Evolutionary conservation across 2,797 vertebrate genomes (phyloP).

Genomic region (Schizopygopsis pylzovi): DNA sequence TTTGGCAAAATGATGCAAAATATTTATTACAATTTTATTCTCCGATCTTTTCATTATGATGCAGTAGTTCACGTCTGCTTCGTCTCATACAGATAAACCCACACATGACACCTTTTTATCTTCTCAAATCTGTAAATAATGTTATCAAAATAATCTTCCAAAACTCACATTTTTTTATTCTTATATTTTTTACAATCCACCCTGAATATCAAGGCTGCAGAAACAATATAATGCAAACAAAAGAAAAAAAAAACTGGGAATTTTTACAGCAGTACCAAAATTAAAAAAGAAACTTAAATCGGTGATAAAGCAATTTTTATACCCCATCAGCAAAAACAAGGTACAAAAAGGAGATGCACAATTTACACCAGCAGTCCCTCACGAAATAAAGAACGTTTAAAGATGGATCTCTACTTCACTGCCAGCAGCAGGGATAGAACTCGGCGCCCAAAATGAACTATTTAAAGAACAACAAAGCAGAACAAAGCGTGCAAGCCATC

Average conservation of each 20-base stretch:
- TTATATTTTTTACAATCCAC: slow-evolving; percentile 72
- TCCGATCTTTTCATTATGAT: slow-evolving; percentile 58
- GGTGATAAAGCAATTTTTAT: slow-evolving; percentile 68
- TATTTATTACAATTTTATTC: slow-evolving; percentile 71
- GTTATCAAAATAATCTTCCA: slow-evolving; percentile 73
- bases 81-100: slow-evolving; percentile 66
- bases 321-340: slow-evolving; percentile 67
- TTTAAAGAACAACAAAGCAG: slow-evolving; percentile 38
- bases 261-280: slow-evolving; percentile 72
- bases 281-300: slow-evolving; percentile 64
- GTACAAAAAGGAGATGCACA: slow-evolving; percentile 67
- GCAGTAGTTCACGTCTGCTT: slow-evolving; percentile 64
- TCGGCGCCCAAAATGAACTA: slow-evolving; percentile 37
- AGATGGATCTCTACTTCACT: slow-evolving; percentile 58
- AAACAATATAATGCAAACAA: slow-evolving; percentile 69
- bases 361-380: slow-evolving; percentile 70
- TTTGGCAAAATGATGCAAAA: slow-evolving; percentile 72
- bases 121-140: slow-evolving; percentile 68
- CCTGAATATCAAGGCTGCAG: slow-evolving; percentile 74
- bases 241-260: slow-evolving; percentile 61
- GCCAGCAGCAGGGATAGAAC: slow-evolving; percentile 55
- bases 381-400: slow-evolving; percentile 59
- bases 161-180: slow-evolving; percentile 71
- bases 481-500: slow-evolving; percentile 44
- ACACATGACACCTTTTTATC: slow-evolving; percentile 63